Evolutionary conservation across 2,888 invertebrate genomes (phyloP).

Genomic region (Drosophila prostipennis): DNA sequence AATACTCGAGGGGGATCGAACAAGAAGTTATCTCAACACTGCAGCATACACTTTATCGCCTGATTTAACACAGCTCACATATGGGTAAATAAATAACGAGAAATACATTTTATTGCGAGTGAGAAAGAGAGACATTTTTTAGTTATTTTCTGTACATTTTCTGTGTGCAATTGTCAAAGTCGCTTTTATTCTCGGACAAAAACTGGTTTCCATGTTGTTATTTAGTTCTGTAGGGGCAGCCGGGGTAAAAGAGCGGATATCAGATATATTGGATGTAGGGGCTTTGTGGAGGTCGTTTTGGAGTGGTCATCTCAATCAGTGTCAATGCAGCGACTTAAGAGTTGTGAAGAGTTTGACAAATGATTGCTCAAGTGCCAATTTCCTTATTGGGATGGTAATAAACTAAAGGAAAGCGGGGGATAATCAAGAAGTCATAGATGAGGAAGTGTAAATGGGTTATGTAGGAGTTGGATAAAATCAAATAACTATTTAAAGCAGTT

Average conservation of each 20-base stretch:
- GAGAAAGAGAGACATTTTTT: conserved; percentile 3
- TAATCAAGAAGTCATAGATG: background rate
- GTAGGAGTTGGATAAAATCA: conserved; percentile 5
- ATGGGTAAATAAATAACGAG: conserved; percentile 28
- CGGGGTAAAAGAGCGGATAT: conserved; percentile 3
- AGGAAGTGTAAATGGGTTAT: conserved; percentile 14
- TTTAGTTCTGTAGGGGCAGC: background rate
- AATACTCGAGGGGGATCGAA: conserved; percentile 21
- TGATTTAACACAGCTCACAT: conserved; percentile 27
- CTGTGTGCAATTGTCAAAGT: conserved; percentile 27
- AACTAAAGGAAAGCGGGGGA: background rate
- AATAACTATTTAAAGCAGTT: background rate
- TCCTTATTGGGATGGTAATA: conserved; percentile 34
- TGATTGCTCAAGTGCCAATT: conserved; percentile 65
- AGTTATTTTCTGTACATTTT: conserved; percentile 13
- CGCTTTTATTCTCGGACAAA: conserved; percentile 13
- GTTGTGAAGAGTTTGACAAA: conserved; percentile 60
- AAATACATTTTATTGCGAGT: conserved; percentile 2
- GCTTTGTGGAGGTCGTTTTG: conserved; percentile 19
- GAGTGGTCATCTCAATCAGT: conserved; percentile 44
- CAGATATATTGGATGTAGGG: background rate
- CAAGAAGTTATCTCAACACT: conserved; percentile 36
- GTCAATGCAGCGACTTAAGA: conserved; percentile 39
- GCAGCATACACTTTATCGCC: conserved; percentile 35
- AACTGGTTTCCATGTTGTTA: conserved; percentile 14